Evolutionary conservation across 2,888 invertebrate genomes (phyloP).

Genomic region (Cheiracanthium punctorium): DNA sequence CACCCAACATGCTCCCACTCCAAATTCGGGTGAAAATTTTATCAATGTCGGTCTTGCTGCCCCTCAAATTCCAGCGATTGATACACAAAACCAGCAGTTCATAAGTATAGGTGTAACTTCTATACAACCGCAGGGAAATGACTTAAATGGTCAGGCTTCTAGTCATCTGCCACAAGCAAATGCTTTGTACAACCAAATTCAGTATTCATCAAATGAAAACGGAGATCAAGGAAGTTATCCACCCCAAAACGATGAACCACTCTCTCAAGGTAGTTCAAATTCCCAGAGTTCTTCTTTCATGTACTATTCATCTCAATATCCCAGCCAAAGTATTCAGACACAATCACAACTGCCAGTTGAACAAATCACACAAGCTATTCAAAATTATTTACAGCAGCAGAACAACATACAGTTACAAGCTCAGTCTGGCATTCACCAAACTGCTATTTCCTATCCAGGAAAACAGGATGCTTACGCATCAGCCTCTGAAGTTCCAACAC

Average conservation of each 20-base stretch:
- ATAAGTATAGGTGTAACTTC: slow-evolving; percentile 51
- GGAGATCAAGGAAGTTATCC: not conserved
- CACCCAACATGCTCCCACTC: not conserved
- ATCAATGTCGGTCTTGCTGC: not conserved
- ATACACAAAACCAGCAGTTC: slow-evolving; percentile 29
- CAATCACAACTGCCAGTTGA: not conserved
- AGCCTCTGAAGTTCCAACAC: not conserved
- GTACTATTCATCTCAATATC: not conserved
- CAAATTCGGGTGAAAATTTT: not conserved
- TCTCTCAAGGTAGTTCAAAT: not conserved
- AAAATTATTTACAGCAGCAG: not conserved
- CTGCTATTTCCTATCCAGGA: not conserved
- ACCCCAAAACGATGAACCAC: not conserved
- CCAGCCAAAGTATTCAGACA: not conserved
- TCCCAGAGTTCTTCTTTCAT: not conserved
- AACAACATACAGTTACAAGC: too few relatives aligned
- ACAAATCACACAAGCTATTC: not conserved
- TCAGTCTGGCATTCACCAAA: not conserved
- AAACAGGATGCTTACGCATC: not conserved
- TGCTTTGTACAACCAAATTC: not conserved
- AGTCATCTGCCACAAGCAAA: not conserved
- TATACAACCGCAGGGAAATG: not conserved
- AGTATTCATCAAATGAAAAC: not conserved
- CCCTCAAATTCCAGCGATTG: not conserved
- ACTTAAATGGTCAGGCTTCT: not conserved